Base-by-base conservation (phyloP, 1,140 invertebrate species). In the Maconellicoccus hirsutus region DNA sequence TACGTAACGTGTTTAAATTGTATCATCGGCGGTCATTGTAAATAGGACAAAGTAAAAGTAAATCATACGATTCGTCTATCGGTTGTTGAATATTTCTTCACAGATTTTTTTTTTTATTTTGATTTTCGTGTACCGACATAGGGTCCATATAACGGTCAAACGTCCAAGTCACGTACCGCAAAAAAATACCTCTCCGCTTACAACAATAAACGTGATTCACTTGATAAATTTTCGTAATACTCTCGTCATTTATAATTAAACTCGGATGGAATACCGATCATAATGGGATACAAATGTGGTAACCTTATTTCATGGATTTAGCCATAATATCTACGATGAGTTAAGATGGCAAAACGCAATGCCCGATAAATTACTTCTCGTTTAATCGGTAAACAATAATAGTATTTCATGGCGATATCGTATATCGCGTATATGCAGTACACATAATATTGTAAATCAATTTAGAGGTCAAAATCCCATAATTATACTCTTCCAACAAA, bases 141-240 rank as follows among this genome's bases (percentile, higher is more conserved):
- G 61, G 21, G 19, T 66, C 61, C 22, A 19, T 25, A 14, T 12
- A 25, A 66, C 61, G 61, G 25, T 66, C 42, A 16, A 19, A 66
- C 61, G 61, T 66, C 61, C 61, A 26, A 66, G 61, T 66, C 61
- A 66, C 61, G 61, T 66, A 66, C 61, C 61, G 61, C 6, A 25
- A 66, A 66, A 26, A 25, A 66, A 14, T 66, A 66, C 25, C 25
- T 19, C 21, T 22, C 52, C 52, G 52, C 52, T 59, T 16, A 22
- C 16, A 59, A 25, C 22, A 66, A 23, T 66, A 66, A 66, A 66
- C 61, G 61, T 66, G 61, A 66, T 66, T 66, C 22, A 25, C 22
- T 66, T 6, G 61, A 25, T 16, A 16, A 66, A 66, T 66, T 66
- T 66, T 66, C 61, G 61, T 66, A 66, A 66, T 66, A 66, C 22